These are phyloP conservation scores for Acipenser transmontanus DNA, from an alignment of 2,797 vertebrate genomes.

Conservation along the genomic window DNA sequence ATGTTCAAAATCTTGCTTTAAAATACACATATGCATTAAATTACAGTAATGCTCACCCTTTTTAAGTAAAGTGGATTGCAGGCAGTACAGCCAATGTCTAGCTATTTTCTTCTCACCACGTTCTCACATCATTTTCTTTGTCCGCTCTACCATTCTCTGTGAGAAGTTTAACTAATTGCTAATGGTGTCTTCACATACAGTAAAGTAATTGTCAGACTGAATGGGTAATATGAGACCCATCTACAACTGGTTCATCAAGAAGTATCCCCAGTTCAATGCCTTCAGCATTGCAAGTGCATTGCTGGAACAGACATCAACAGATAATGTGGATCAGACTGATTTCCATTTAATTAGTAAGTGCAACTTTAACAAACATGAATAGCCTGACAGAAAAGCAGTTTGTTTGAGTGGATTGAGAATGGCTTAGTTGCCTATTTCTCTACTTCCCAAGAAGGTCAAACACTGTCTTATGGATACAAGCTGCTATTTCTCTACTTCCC, in stretches of 20 bases:
- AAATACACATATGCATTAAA: too few relatives aligned
- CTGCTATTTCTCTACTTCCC: not conserved
- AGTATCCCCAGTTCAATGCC: conserved; percentile 1
- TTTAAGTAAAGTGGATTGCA: too few relatives aligned
- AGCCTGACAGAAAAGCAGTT: conserved; percentile 6
- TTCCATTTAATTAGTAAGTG: conserved; percentile 13
- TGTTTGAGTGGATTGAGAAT: not conserved
- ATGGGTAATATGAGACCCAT: conserved; percentile 16
- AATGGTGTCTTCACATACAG: too few relatives aligned
- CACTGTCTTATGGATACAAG: not conserved
- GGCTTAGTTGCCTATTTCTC: not conserved
- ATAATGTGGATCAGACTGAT: conserved; percentile 12
- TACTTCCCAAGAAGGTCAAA: not conserved
- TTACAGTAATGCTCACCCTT: too few relatives aligned
- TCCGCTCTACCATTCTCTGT: too few relatives aligned
- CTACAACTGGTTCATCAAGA: conserved; percentile 13
- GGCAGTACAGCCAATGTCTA: too few relatives aligned
- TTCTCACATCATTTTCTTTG: too few relatives aligned
- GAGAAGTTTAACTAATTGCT: too few relatives aligned
- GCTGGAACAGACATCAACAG: conserved; percentile 5
- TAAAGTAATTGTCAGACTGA: conserved; percentile 5
- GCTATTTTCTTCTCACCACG: too few relatives aligned
- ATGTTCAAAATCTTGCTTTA: too few relatives aligned
- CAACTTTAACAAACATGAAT: conserved; percentile 3
- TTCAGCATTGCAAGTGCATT: conserved; percentile 9